Evolutionary conservation across 2,113 vertebrate species (phyloP).

Genomic region (Pristiophorus japonicus): DNA sequence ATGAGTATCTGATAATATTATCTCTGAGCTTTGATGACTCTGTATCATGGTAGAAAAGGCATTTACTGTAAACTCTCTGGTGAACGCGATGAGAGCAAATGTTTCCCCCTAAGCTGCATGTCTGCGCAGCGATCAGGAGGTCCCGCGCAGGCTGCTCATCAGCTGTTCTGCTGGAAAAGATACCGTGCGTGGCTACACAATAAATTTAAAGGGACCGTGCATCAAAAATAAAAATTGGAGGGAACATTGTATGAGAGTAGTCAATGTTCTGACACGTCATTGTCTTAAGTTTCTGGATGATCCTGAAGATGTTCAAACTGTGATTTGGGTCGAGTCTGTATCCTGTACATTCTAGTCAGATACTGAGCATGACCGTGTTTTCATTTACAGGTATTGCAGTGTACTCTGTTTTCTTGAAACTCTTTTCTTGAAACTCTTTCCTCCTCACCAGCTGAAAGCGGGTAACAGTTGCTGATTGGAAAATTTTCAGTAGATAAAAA

Average conservation of each 20-base stretch:
- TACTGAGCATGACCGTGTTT: not conserved
- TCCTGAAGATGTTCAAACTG: not conserved
- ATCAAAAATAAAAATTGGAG: too few species aligned
- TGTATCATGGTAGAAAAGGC: not conserved
- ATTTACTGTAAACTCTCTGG: not conserved
- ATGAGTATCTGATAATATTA: not conserved
- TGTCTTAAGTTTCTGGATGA: not conserved
- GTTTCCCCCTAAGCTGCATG: too few species aligned
- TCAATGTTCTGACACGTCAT: not conserved
- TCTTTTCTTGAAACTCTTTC: too few species aligned
- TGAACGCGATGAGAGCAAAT: not conserved
- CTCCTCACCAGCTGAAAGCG: not conserved
- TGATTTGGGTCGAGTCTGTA: not conserved
- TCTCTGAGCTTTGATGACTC: not conserved
- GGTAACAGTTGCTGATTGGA: not conserved
- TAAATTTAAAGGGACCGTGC: too few species aligned
- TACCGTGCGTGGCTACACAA: too few species aligned
- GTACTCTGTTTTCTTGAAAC: not conserved
- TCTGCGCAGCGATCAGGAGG: too few species aligned
- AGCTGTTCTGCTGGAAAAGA: too few species aligned
- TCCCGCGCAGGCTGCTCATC: too few species aligned
- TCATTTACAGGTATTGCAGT: not conserved
- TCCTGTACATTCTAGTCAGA: not conserved
- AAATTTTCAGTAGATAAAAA: not conserved
- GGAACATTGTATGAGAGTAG: not conserved